A percentile compares a stretch with the other conserved stretches of the same genome.
phyloP scores from a whole-genome alignment of 2,113 vertebrate species.

The Spermophilus dauricus region DNA sequence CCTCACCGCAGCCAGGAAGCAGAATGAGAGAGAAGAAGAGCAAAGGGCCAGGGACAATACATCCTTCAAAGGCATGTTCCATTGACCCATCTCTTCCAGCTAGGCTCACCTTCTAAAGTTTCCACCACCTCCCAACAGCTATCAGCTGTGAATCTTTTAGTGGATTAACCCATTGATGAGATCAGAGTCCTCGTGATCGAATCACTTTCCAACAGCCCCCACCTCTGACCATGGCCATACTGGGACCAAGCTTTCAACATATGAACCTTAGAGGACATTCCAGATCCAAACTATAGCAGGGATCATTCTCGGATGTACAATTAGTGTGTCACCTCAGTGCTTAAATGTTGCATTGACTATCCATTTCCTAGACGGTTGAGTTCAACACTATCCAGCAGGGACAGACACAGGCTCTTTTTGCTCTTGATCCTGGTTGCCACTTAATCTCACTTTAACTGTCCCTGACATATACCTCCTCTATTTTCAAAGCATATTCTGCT shows the following conservation, averaged over 20 bases:
- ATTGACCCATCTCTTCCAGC: too few species aligned
- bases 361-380: not conserved
- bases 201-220: not conserved
- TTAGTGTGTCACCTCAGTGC: not conserved
- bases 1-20: not conserved
- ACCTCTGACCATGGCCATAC: not conserved
- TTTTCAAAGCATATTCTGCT: not conserved
- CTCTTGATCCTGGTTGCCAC: not conserved
- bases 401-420: not conserved
- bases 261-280: not conserved
- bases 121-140: too few species aligned
- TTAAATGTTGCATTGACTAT: not conserved
- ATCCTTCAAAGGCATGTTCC: too few species aligned
- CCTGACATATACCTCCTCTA: fast-evolving
- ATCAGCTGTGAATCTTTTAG: not conserved
- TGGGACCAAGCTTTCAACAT: not conserved
- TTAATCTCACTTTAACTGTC: not conserved
- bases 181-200: not conserved
- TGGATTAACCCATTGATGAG: not conserved
- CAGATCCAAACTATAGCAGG: not conserved
- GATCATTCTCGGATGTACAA: not conserved
- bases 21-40: not conserved
- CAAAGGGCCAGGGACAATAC: too few species aligned
- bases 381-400: not conserved
- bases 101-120: too few species aligned